These are phyloP conservation scores for Arctocebus calabarensis DNA, from an alignment of 2,797 vertebrate species.

Conservation along the genomic window DNA sequence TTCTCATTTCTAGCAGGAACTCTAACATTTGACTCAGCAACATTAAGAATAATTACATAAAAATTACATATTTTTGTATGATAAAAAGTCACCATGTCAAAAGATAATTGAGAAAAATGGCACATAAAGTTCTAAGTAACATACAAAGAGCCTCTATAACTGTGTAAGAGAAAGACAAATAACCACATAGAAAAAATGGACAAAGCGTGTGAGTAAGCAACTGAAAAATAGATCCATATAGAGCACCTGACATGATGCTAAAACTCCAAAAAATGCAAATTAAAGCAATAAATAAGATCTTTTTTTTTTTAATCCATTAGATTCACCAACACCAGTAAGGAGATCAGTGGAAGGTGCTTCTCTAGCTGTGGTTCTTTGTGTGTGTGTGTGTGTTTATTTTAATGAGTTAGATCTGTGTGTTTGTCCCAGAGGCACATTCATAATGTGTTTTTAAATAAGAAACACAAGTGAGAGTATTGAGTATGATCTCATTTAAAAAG, in stretches of 20 bases:
- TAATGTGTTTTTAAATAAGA: constrained; percentile 40
- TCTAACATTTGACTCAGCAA: neutral
- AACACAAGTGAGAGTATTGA: constrained; percentile 29
- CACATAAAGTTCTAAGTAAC: neutral
- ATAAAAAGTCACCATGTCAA: neutral
- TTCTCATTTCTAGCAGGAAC: constrained; percentile 22
- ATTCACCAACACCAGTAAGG: neutral
- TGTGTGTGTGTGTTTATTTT: neutral
- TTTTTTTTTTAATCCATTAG: neutral
- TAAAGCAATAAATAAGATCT: neutral
- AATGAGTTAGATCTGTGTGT: neutral
- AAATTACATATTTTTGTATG: neutral
- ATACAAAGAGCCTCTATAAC: neutral
- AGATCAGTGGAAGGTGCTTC: neutral
- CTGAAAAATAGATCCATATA: neutral
- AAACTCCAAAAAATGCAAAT: constrained; percentile 21
- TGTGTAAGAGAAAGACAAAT: constrained; percentile 3
- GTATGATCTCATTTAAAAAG: neutral
- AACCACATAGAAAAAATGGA: neutral
- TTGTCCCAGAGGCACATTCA: neutral
- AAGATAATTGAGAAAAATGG: neutral
- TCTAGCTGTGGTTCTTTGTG: neutral
- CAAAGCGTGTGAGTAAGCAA: neutral
- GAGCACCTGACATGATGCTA: neutral
- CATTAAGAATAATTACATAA: constrained; percentile 46